phyloP scores from a whole-genome alignment of 2,113 vertebrate species.

The Sisor rabdophorus region DNA sequence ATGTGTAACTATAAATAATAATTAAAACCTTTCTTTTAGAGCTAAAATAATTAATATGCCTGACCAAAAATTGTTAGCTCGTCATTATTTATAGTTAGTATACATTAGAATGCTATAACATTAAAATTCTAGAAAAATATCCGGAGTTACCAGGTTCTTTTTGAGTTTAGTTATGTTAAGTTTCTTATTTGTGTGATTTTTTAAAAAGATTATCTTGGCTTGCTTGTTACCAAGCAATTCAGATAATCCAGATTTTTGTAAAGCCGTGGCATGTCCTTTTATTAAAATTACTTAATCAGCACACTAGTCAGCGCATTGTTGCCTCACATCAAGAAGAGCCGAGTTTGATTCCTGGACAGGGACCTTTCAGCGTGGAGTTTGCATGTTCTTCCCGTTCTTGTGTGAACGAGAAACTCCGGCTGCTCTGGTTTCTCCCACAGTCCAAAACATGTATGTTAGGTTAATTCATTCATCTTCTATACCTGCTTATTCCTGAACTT shows the following conservation, averaged over 20 bases:
- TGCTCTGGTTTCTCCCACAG: no score
- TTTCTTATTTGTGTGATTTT: background rate
- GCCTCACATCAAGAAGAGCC: no score
- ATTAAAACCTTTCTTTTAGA: background rate
- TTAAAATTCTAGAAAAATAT: background rate
- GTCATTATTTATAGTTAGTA: background rate
- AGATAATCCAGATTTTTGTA: background rate
- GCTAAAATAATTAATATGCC: background rate
- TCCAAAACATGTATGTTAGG: no score
- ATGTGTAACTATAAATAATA: background rate
- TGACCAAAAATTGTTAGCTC: background rate
- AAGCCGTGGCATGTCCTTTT: background rate
- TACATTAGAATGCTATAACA: constrained; percentile 1
- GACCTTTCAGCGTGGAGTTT: no score
- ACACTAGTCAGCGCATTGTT: no score
- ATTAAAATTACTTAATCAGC: background rate
- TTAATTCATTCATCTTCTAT: no score
- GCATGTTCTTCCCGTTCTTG: no score
- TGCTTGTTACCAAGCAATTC: background rate
- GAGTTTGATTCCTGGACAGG: no score
- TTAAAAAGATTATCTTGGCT: background rate
- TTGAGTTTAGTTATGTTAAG: no score
- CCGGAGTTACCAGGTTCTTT: background rate
- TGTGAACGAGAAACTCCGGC: no score
- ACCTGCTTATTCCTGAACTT: no score